Evolutionary conservation across 2,888 invertebrate genomes (phyloP), one percentile per base, ranked within the genome.

Genomic region (Trissonchulus sp.): DNA sequence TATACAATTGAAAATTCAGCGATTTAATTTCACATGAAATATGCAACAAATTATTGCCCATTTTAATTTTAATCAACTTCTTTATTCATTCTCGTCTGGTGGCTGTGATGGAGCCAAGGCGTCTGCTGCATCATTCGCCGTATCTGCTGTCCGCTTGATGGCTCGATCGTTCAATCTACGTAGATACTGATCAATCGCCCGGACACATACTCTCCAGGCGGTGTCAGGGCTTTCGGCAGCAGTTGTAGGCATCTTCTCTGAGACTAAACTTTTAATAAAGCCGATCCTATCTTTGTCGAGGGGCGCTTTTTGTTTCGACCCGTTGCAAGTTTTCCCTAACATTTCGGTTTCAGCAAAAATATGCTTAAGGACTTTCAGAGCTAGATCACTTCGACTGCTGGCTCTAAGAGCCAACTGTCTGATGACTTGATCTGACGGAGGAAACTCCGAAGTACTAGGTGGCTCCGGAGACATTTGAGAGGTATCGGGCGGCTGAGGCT

Each of bases 371-470:
- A 48, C 23, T 48, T 48, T 48, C 23, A 48, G 23, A 48, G 48
- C 48, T 15, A 48, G 23, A 48, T 48, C 48, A 48, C 48, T 48
- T 48, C 48, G 48, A 48, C 48, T 48, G 48, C 48, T 48, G 48
- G 48, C 48, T 48, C 48, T 48, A 48, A 48, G 48, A 48, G 48
- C 48, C 48, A 48, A 48, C 48, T 48, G 48, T 48, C 48, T 48
- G 48, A 48, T 48, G 23, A 48, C 8, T 23, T 48, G 48, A 48
- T 48, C 48, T 8, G 48, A 48, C 48, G 48, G 48, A 48, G 48
- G 48, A 48, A 48, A 48, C 23, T 48, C 48, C 8, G 48, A 48
- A 48, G 48, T 48, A 48, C 48, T 48, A 48, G 48, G 48, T 23
- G 48, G 48, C 23, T 48, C 48, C 8, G 48, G 48, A 48, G 48